Percentiles rank a stretch among this genome's conserved stretches.
These are phyloP conservation scores for Ophioninae sp. DNA, from an alignment of 2,888 invertebrate genomes.

Conservation along the genomic window DNA sequence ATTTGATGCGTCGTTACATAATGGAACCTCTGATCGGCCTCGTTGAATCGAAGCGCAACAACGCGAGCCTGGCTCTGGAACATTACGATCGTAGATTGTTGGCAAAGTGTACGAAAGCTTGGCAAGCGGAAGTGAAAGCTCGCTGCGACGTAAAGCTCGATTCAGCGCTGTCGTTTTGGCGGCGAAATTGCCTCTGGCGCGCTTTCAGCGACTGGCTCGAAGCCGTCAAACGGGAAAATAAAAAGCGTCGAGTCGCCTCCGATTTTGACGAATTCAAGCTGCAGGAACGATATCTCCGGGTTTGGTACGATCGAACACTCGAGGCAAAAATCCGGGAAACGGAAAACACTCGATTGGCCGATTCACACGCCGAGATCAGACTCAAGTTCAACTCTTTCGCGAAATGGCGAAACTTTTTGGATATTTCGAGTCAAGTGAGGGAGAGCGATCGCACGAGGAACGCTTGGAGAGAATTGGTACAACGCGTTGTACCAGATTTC, in stretches of 20 bases:
- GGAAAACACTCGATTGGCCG: constrained; percentile 68
- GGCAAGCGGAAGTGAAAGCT: constrained; percentile 81
- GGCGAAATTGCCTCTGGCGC: constrained; percentile 69
- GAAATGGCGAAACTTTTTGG: constrained; percentile 72
- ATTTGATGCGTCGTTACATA: constrained; percentile 72
- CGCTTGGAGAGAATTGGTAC: constrained; percentile 75
- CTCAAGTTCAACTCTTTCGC: constrained; percentile 70
- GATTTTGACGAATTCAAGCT: constrained; percentile 87
- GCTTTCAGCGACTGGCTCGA: constrained; percentile 70
- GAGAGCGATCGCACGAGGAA: constrained; percentile 74
- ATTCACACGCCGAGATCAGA: constrained; percentile 63
- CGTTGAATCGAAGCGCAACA: constrained; percentile 67
- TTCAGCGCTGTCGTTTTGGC: constrained; percentile 66
- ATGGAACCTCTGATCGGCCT: constrained; percentile 71
- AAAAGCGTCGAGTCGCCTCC: constrained; percentile 86
- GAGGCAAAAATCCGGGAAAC: constrained; percentile 77
- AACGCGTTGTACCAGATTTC: constrained; percentile 76
- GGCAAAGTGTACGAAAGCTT: constrained; percentile 80
- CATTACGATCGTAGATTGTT: constrained; percentile 82
- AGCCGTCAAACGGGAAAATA: constrained; percentile 65
- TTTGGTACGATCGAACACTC: constrained; percentile 81
- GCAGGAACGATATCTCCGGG: constrained; percentile 82
- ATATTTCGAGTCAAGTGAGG: constrained; percentile 70
- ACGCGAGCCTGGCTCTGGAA: constrained; percentile 82
- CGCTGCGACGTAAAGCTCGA: constrained; percentile 65